phyloP scores from a whole-genome alignment of 2,888 invertebrate genomes.

The Oxycera nigricornis region DNA sequence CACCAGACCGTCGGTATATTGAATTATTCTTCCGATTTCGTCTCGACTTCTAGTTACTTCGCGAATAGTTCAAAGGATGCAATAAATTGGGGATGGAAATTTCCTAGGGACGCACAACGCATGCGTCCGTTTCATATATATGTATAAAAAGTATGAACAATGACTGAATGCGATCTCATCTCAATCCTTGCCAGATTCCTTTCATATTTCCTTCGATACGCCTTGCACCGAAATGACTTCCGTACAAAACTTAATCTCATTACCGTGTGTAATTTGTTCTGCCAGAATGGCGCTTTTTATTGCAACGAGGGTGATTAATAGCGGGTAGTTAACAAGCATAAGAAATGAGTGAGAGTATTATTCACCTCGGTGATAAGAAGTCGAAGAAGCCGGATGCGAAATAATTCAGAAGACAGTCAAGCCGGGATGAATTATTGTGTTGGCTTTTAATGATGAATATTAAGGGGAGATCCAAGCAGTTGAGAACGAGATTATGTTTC shows the following conservation, averaged over 20 bases:
- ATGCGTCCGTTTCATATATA: conserved; percentile 3
- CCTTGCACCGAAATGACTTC: background rate
- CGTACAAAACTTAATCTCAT: conserved; percentile 16
- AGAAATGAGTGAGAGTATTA: background rate
- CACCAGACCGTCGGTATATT: too few species aligned
- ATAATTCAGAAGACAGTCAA: background rate
- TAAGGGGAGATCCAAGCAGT: too few species aligned
- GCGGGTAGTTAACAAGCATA: conserved; percentile 13
- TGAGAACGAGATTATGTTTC: too few species aligned
- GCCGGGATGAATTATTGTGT: background rate
- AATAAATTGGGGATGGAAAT: conserved; percentile 16
- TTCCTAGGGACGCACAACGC: conserved; percentile 4
- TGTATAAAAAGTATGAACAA: background rate
- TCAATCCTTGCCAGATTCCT: conserved; percentile 25
- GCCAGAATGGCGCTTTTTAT: background rate
- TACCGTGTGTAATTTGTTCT: background rate
- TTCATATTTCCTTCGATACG: background rate
- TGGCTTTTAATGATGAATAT: background rate
- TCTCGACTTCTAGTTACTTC: too few species aligned
- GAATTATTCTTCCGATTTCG: too few species aligned
- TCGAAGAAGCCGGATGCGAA: background rate
- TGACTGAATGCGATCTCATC: background rate
- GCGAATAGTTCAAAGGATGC: conserved; percentile 8
- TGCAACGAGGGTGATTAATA: conserved; percentile 16
- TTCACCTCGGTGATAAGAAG: conserved; percentile 11